Percentiles rank a stretch among this genome's conserved stretches.
These are phyloP conservation scores for Schlechtendalia chinensis DNA, from an alignment of 1,140 invertebrate species.

Conservation along the genomic window DNA sequence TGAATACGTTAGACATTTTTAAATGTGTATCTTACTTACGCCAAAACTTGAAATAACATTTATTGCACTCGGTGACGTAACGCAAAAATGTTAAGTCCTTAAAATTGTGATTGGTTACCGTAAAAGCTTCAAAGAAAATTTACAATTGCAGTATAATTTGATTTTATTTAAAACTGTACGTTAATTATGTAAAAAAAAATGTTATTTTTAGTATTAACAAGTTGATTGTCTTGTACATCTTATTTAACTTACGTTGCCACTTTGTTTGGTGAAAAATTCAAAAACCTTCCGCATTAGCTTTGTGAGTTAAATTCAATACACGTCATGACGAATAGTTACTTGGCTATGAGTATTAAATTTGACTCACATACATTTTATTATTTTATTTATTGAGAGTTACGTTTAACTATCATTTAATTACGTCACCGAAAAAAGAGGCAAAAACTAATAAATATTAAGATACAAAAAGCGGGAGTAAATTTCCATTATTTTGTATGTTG, in stretches of 20 bases:
- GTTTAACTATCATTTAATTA: background rate
- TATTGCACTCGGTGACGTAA: too few relatives aligned
- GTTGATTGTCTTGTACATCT: background rate
- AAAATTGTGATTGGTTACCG: too few relatives aligned
- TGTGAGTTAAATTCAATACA: conserved; percentile 2
- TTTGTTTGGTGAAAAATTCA: background rate
- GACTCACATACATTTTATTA: background rate
- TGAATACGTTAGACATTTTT: too few relatives aligned
- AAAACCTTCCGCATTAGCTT: background rate
- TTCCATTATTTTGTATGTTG: background rate
- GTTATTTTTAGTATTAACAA: too few relatives aligned
- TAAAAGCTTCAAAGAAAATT: too few relatives aligned
- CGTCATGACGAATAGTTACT: background rate
- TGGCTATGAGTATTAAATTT: background rate
- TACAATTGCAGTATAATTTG: too few relatives aligned
- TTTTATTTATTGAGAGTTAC: background rate
- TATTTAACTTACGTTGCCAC: background rate
- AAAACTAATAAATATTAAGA: background rate
- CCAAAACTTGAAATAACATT: too few relatives aligned
- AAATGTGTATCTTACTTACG: too few relatives aligned
- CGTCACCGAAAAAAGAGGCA: background rate
- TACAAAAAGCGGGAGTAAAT: background rate
- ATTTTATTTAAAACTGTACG: too few relatives aligned
- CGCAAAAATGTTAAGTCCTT: too few relatives aligned
- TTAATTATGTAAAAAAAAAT: too few relatives aligned